Base-by-base conservation (phyloP, 2,888 invertebrate genomes). In the Pyralis farinalis region DNA sequence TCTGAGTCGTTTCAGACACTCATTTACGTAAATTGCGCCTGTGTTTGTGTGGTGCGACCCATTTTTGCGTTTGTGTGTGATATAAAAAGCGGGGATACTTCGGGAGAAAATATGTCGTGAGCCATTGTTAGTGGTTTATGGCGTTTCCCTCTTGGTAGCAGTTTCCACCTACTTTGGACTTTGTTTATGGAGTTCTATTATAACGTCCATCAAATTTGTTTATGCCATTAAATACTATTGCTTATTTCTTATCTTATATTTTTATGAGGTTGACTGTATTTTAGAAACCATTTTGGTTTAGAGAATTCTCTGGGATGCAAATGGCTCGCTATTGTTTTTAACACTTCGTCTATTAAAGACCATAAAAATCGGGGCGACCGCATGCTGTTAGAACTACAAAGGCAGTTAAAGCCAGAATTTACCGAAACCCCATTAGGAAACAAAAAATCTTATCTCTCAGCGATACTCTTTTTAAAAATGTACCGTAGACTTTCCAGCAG, bases 61-160 rank as follows among this genome's bases (percentile, higher is more conserved):
- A 28, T 34, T 9, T 37, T 31, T 56, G 58, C 52, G 56, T 53
- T 51, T 60, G 51, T 55, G 41, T 48, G 59, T 52, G 46, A 47
- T 49, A 29, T 40, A 40, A 42, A 41, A 49, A 53, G 47, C 53
- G 46, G 49, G 48, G 58, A 49, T 56, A 49, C 43, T 47, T 44
- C 53, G 40, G 28, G 48, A 46, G 52, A 53, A 54, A 66, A 63
- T 62, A 63, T 60, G 66, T 58, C 51, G 46, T 41, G 40, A 3
- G 48, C 51, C 52, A 56, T 55, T 60, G 57, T 56, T 53, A 48
- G 47, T 61, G 58, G 44, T 60, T 66, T 69, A 66, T 53, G 58
- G 43, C 49, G 36, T 40, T 53, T 49, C 49, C 46, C 51, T 53
- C 53, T 39, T 12, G 16, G 41, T 44, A 53, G 50, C 57, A 53